Evolutionary conservation across 2,888 invertebrate species (phyloP).

Genomic region (Chrysodeixis includens): DNA sequence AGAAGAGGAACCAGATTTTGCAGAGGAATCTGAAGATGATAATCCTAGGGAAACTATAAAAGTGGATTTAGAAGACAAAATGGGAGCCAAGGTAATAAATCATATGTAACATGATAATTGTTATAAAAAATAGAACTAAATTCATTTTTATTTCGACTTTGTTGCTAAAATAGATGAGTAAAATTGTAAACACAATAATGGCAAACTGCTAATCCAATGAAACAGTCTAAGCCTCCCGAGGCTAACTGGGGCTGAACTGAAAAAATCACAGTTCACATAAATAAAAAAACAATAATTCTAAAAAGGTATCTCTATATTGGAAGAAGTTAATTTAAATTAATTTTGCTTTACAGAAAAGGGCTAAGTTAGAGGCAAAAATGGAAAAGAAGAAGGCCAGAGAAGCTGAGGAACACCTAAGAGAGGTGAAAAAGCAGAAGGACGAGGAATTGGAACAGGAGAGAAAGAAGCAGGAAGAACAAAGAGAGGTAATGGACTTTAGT

Average conservation of each 20-base stretch:
- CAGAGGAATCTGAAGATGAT: conserved; percentile 86
- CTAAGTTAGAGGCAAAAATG: conserved; percentile 97
- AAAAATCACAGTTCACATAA: too few relatives aligned
- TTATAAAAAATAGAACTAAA: too few relatives aligned
- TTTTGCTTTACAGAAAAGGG: conserved; percentile 91
- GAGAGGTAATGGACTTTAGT: conserved; percentile 75
- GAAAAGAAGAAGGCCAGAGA: conserved; percentile 95
- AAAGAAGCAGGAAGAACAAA: conserved; percentile 92
- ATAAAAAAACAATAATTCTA: too few relatives aligned
- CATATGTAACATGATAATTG: too few relatives aligned
- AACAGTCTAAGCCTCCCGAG: too few relatives aligned
- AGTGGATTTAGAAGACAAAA: conserved; percentile 91
- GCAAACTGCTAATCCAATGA: too few relatives aligned
- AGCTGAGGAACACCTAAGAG: conserved; percentile 93
- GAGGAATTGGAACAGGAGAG: conserved; percentile 93
- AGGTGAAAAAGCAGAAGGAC: conserved; percentile 94
- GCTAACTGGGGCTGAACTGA: too few relatives aligned
- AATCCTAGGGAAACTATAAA: conserved; percentile 69
- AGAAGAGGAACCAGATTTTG: conserved; percentile 88
- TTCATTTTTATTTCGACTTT: too few relatives aligned
- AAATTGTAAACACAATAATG: too few relatives aligned
- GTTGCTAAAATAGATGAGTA: too few relatives aligned
- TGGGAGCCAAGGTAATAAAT: conserved; percentile 94
- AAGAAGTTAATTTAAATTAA: too few relatives aligned
- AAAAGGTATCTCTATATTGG: too few relatives aligned